These are phyloP conservation scores for Heptranchias perlo DNA, from an alignment of 2,113 vertebrate species.

Conservation along the genomic window DNA sequence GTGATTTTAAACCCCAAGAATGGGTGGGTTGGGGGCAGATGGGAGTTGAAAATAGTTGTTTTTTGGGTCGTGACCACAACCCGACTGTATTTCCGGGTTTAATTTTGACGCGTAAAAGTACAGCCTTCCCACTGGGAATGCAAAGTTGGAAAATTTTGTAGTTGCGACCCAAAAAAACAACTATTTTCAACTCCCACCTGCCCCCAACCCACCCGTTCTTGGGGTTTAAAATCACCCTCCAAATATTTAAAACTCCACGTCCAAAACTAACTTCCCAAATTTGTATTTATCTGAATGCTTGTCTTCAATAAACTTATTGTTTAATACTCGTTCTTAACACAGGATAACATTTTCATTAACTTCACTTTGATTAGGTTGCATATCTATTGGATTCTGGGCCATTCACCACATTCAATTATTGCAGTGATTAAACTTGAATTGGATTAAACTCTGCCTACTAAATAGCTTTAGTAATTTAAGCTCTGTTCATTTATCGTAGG, in stretches of 20 bases:
- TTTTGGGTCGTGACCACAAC: too few relatives aligned
- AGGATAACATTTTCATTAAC: neutral
- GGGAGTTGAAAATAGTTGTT: too few relatives aligned
- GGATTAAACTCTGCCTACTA: neutral
- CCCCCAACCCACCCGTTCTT: too few relatives aligned
- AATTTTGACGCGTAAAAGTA: too few relatives aligned
- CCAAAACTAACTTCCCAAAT: neutral
- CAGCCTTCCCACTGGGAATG: too few relatives aligned
- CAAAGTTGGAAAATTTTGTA: too few relatives aligned
- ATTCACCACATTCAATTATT: constrained; percentile 25
- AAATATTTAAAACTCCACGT: neutral
- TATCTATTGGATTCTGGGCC: constrained; percentile 2
- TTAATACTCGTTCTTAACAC: constrained; percentile 8
- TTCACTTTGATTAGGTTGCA: neutral
- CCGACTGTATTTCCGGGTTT: too few relatives aligned
- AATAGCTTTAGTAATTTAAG: constrained; percentile 20
- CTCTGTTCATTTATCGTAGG: neutral
- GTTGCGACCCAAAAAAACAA: too few relatives aligned
- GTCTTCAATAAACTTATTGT: constrained; percentile 24
- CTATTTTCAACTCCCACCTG: too few relatives aligned
- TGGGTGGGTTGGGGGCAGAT: too few relatives aligned
- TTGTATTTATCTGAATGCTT: neutral
- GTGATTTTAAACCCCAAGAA: too few relatives aligned
- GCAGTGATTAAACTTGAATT: constrained; percentile 30
- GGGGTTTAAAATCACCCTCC: too few relatives aligned